A percentile compares a stretch with the other conserved stretches of the same genome.
phyloP scores from a whole-genome alignment of 2,888 invertebrate genomes.

The Lochmaea capreae region DNA sequence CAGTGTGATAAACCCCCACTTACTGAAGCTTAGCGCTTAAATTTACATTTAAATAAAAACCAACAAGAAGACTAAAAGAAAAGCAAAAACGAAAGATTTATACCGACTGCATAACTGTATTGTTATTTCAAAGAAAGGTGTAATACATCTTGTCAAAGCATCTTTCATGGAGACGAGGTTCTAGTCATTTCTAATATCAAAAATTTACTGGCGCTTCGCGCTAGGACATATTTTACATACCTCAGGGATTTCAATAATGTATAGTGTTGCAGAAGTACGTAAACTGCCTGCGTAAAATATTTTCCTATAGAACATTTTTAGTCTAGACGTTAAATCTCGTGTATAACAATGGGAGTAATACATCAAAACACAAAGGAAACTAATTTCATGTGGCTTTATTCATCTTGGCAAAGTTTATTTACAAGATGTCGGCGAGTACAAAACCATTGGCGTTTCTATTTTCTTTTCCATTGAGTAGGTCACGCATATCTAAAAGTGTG shows the following conservation, averaged over 20 bases:
- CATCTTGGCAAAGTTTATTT: conserved; percentile 13
- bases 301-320: conserved; percentile 34
- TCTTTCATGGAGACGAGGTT: conserved; percentile 13
- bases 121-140: conserved; percentile 13
- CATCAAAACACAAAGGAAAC: conserved; percentile 40
- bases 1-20: no score
- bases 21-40: no score
- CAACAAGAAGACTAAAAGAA: no score
- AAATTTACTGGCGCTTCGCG: conserved; percentile 55
- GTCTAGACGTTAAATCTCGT: conserved; percentile 42
- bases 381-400: conserved; percentile 40
- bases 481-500: not conserved
- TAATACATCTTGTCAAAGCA: conserved; percentile 26
- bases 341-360: conserved; percentile 40
- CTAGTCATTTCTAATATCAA: conserved; percentile 58
- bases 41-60: no score
- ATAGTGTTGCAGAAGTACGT: conserved; percentile 42
- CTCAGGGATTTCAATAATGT: conserved; percentile 55
- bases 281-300: conserved; percentile 33
- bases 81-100: not conserved
- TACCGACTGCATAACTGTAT: conserved; percentile 14
- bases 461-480: not conserved
- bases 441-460: conserved; percentile 10
- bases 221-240: conserved; percentile 54
- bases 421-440: not conserved